Base-by-base conservation (phyloP, 2,113 vertebrate species). In the Indicator maculatus region DNA sequence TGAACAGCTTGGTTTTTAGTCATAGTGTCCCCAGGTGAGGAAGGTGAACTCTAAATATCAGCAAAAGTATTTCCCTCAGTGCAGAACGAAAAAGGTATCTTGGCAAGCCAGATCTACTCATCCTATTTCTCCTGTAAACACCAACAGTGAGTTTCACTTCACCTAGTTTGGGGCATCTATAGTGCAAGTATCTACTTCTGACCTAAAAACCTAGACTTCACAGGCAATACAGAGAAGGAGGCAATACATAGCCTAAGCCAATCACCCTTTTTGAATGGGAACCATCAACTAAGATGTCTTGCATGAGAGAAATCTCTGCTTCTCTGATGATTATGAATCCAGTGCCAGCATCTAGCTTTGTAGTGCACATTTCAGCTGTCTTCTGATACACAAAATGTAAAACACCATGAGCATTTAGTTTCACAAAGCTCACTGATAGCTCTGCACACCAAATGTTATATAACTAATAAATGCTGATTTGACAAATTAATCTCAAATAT, bases 241-340 rank as follows among this genome's bases (percentile, higher is more conserved):
- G 9, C 23, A 75, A 1, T 6, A 8, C 36, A 3, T 4, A 70
- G 39, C 9, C 45, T 52, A 60, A 33, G 16, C 3, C 6, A 4
- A 5, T 0, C 2, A 0, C 27, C 3, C 12, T 55, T 41, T 41
- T 31, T 18, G n/a, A 76, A 5, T 1, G 9, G 17, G 41, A 28
- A n/a, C 8, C 64, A 64, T 12, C 44, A 80, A 38, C 24, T 52
- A 39, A 36, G 39, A 10, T 24, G 28, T 20, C 44, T 16, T 53
- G 23, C 6, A 16, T 6, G 19, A 47, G 28, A 78, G 30, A 33
- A 91, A 53, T 12, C 12, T 11, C 19, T 18, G 0, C 9, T 36
- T 26, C 66, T 63, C 36, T 72, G 11, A 50, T 72, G 55, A 9
- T 11, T 11, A 1, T 16, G 14, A 41, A 2, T 27, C 1, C 1